Evolutionary conservation across 2,888 invertebrate genomes (phyloP), one percentile per base, ranked within the genome.

Genomic region (Apocheima hispidaria): DNA sequence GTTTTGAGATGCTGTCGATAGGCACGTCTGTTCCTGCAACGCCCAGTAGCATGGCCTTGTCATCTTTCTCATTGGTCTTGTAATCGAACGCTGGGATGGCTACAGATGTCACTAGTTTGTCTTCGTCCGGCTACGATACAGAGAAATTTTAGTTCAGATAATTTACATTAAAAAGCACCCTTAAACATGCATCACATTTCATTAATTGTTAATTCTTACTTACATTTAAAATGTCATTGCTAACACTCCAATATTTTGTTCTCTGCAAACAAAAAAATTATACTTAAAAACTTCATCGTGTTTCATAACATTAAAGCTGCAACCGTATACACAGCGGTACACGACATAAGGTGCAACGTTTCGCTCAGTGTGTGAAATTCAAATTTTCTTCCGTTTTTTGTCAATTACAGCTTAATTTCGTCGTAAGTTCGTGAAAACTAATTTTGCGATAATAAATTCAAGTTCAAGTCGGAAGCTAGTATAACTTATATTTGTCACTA

Each of bases 11-110:
- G 81, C 99, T 98, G 74, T 97, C 96, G 6, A 99, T 96, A 0
- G 98, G 98, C 28, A 99, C 96, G 81, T 98, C 98, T 0, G 99
- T 98, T 0, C 98, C 99, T 2, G 98, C 98, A 2, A 99, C 98
- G 0, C 99, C 99, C 26, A 99, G 93, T 50, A 99, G 90, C 73
- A 96, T 95, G 0, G 98, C 97, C 69, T 94, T 93, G 38, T 94
- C 94, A 76, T 94, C 76, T 62, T 94, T 93, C 68, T 92, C 87
- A 64, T 94, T 95, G 66, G 92, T 93, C 74, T 95, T 95, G 60
- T 94, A 94, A 87, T 98, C 97, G 81, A 97, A 98, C 1, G 98
- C 98, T 0, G 99, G 99, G 28, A 97, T 96, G 5, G 98, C 97
- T 20, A 98, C 98, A 0, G 99, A 97, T 38, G 98, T 98, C 89